Evolutionary conservation across 2,113 vertebrate species (phyloP).

Genomic region (Thamnaconus septentrionalis): DNA sequence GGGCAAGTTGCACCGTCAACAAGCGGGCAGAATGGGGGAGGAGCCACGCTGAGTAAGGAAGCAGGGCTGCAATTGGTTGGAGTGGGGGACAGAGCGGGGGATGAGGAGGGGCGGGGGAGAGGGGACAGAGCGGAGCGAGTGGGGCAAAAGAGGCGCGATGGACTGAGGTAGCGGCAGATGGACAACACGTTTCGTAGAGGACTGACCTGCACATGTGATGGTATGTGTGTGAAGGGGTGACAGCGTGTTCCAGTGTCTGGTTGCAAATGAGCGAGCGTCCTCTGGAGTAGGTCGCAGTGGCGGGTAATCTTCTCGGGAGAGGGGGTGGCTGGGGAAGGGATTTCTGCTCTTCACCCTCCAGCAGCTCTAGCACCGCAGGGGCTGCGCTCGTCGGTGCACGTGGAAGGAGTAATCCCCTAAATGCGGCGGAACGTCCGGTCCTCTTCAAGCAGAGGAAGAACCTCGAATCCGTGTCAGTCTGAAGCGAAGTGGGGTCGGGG

Average conservation of each 20-base stretch:
- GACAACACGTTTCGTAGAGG: constrained; percentile 34
- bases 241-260: constrained; percentile 10
- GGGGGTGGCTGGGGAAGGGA: constrained; percentile 1
- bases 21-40: constrained; percentile 17
- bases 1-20: constrained; percentile 34
- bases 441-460: not conserved
- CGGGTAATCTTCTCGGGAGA: constrained; percentile 29
- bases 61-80: constrained; percentile 58
- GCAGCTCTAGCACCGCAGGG: constrained; percentile 26
- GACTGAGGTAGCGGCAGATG: constrained; percentile 55
- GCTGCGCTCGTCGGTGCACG: not conserved
- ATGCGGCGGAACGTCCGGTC: too few species aligned
- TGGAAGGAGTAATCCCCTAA: too few species aligned
- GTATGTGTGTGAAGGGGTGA: constrained; percentile 5
- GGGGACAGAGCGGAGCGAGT: constrained; percentile 36
- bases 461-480: not conserved
- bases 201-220: constrained; percentile 27
- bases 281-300: constrained; percentile 31
- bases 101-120: constrained; percentile 32
- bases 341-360: constrained; percentile 20
- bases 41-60: constrained; percentile 59
- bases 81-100: constrained; percentile 11
- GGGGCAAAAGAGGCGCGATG: constrained; percentile 10
- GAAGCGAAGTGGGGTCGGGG: not conserved
- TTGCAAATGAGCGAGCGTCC: constrained; percentile 20